Evolutionary conservation across 2,797 vertebrate genomes (phyloP).

Genomic region (Bradypus variegatus): DNA sequence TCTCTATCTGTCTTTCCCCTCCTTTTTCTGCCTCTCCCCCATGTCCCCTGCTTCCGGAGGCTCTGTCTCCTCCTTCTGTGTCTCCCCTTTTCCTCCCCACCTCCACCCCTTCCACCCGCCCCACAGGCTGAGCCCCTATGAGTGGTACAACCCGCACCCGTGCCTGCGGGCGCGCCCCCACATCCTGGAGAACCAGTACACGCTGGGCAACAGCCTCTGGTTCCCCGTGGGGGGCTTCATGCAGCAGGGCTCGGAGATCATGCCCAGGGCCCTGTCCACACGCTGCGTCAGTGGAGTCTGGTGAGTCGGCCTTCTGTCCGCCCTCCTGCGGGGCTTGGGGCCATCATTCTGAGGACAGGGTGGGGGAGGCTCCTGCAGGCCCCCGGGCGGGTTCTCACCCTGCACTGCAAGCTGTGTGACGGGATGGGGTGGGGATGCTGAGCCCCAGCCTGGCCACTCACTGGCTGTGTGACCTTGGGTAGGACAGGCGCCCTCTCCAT

Average conservation of each 20-base stretch:
- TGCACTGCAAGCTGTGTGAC: accelerated
- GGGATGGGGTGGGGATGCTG: neutral
- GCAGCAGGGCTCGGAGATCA: slow-evolving; percentile 95
- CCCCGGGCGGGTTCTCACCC: accelerated
- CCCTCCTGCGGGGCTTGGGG: neutral
- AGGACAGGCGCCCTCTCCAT: neutral
- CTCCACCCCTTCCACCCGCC: neutral
- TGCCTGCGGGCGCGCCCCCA: slow-evolving; percentile 85
- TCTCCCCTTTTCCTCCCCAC: neutral
- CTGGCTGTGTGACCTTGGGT: neutral
- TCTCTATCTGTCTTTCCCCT: neutral
- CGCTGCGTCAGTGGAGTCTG: slow-evolving; percentile 95
- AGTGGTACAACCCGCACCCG: slow-evolving; percentile 94
- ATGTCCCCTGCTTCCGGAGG: neutral
- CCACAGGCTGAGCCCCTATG: slow-evolving; percentile 89
- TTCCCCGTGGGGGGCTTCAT: slow-evolving; percentile 96
- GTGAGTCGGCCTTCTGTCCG: slow-evolving; percentile 69
- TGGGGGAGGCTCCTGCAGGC: neutral
- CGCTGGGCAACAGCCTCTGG: slow-evolving; percentile 95
- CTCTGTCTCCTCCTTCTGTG: neutral
- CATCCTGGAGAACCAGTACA: slow-evolving; percentile 94
- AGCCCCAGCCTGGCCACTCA: neutral
- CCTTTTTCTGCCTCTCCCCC: neutral
- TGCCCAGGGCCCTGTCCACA: slow-evolving; percentile 92
- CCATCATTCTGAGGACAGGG: neutral